These are phyloP conservation scores for Hyposmocoma kahamanoa DNA, from an alignment of 1,140 invertebrate species.

Conservation along the genomic window DNA sequence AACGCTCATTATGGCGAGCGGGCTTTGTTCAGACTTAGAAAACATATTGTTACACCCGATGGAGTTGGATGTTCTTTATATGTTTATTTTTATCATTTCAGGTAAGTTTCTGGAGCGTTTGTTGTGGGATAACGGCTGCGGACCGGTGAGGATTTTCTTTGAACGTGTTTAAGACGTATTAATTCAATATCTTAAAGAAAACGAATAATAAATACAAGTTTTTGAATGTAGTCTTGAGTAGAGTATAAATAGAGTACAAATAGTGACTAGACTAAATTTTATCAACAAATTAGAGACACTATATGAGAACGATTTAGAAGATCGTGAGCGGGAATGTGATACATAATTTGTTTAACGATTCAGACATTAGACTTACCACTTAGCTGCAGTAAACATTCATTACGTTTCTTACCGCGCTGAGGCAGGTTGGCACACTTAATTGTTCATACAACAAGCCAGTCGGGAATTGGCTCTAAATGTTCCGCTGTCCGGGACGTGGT, in stretches of 20 bases:
- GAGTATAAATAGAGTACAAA: too few relatives aligned
- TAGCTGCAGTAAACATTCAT: constrained; percentile 56
- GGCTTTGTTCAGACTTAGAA: constrained; percentile 69
- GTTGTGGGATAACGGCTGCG: constrained; percentile 39
- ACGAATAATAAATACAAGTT: too few relatives aligned
- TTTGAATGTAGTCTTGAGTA: too few relatives aligned
- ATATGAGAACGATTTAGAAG: too few relatives aligned
- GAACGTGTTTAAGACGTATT: constrained; percentile 28
- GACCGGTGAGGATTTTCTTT: constrained; percentile 50
- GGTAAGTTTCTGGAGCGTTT: constrained; percentile 51
- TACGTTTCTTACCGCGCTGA: constrained; percentile 54
- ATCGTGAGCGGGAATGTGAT: constrained; percentile 9
- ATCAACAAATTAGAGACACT: too few relatives aligned
- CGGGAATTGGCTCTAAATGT: constrained; percentile 66
- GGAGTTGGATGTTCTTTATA: constrained; percentile 57
- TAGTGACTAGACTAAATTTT: too few relatives aligned
- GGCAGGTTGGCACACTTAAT: constrained; percentile 63
- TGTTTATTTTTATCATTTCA: constrained; percentile 66
- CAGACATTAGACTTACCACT: constrained; percentile 43
- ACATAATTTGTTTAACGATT: constrained; percentile 31
- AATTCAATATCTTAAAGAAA: too few relatives aligned
- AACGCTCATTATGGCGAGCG: constrained; percentile 67
- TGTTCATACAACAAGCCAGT: constrained; percentile 68
- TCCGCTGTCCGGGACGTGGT: constrained; percentile 51
- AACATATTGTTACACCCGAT: constrained; percentile 66